A percentile compares a stretch with the other conserved stretches of the same genome.
These are phyloP conservation scores for Dryobates pubescens DNA, from an alignment of 2,797 vertebrate species.

Conservation along the genomic window DNA sequence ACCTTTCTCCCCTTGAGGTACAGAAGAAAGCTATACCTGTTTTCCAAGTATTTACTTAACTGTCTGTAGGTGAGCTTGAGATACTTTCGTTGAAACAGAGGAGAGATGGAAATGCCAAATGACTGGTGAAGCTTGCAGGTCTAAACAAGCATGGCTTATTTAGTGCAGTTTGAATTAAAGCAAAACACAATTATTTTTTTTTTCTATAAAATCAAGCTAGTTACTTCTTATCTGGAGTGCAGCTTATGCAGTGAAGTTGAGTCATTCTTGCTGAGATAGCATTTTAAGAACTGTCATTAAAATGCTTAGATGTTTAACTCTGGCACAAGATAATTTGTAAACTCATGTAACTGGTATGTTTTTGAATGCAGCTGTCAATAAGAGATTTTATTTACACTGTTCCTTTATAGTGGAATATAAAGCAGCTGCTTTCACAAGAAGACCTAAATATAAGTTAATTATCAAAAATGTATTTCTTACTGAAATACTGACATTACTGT, in stretches of 20 bases:
- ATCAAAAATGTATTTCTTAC: not conserved
- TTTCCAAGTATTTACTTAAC: conserved; percentile 18
- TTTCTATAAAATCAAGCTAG: conserved; percentile 10
- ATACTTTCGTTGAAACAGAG: not conserved
- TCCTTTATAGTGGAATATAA: not conserved
- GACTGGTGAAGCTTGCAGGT: conserved; percentile 37
- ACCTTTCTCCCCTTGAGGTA: not conserved
- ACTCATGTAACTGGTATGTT: conserved; percentile 70
- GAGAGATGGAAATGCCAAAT: conserved; percentile 35
- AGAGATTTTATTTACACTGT: conserved; percentile 37
- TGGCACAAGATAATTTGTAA: conserved; percentile 52
- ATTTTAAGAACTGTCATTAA: conserved; percentile 51
- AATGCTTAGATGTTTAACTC: conserved; percentile 67
- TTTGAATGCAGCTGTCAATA: conserved; percentile 70
- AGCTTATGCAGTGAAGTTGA: conserved; percentile 41
- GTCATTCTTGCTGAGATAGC: conserved; percentile 67
- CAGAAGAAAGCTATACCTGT: not conserved
- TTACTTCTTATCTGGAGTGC: conserved; percentile 51
- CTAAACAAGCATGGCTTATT: conserved; percentile 53
- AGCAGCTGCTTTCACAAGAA: conserved; percentile 27
- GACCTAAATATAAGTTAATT: conserved; percentile 18
- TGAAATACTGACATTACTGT: not conserved
- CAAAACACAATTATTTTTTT: not conserved
- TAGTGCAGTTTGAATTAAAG: conserved; percentile 38
- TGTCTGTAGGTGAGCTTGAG: not conserved